phyloP scores from a whole-genome alignment of 2,888 invertebrate species.

The Eupithecia inturbata region DNA sequence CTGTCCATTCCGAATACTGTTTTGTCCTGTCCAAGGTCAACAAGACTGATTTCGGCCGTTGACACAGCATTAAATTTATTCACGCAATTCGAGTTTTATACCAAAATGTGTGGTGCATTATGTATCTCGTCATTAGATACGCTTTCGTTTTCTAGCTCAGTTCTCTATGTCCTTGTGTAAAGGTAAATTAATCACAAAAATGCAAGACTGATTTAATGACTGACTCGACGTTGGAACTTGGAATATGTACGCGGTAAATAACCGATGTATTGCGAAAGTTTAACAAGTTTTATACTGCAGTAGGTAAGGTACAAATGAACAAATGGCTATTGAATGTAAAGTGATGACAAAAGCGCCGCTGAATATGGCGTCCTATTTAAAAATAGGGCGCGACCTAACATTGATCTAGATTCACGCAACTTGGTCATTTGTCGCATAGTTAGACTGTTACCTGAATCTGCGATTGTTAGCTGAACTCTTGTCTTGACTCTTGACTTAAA shows the following conservation, averaged over 20 bases:
- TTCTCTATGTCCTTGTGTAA: slow-evolving; percentile 26
- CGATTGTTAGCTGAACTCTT: background rate
- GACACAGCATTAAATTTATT: slow-evolving; percentile 32
- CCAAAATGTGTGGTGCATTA: slow-evolving; percentile 22
- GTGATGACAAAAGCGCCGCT: slow-evolving; percentile 41
- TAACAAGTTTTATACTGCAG: background rate
- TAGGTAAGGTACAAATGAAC: background rate
- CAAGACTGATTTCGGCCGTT: slow-evolving; percentile 20
- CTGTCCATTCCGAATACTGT: background rate
- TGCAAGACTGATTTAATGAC: background rate
- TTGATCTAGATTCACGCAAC: slow-evolving; percentile 58
- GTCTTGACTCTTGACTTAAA: slow-evolving; percentile 13
- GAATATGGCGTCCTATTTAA: slow-evolving; percentile 49
- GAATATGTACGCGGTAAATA: no score
- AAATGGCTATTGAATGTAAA: slow-evolving; percentile 25
- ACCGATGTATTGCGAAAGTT: background rate
- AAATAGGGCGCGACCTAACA: slow-evolving; percentile 64
- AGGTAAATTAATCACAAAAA: background rate
- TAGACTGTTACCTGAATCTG: slow-evolving; percentile 16
- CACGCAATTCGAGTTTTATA: slow-evolving; percentile 19
- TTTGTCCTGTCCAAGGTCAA: slow-evolving; percentile 15
- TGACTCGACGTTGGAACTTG: background rate
- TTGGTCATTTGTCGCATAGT: slow-evolving; percentile 46
- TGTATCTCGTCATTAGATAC: slow-evolving; percentile 22
- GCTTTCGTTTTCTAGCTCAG: slow-evolving; percentile 28